Evolutionary conservation across 2,797 vertebrate species (phyloP), one percentile per base, ranked within the genome.

Genomic region (Semaprochilodus insignis): DNA sequence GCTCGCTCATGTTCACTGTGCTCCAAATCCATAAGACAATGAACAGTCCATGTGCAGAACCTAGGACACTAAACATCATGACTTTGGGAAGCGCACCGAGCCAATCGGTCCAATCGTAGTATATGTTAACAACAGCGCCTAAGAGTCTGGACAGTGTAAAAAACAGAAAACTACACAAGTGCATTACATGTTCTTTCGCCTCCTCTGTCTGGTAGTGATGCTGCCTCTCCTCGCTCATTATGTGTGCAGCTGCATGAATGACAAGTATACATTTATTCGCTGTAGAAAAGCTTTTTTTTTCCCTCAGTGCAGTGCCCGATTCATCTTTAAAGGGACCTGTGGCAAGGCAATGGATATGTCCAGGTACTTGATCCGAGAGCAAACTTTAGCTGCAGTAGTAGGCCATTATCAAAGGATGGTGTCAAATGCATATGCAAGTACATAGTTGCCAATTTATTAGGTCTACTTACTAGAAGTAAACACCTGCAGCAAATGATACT

Each of bases 291-390:
- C 57, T 55, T 31, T 11, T 44, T 62, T 63, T 34, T 40, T 40
- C 36, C 23, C 23, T 31, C 57, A 52, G 81, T 75, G 72, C 21
- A 73, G 54, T 74, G 69, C 55, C 55, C 31, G 62, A 72, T 81
- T 73, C 57, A 65, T n/a, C 27, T 77, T 74, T 85, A 72, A 81
- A 79, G 57, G 25, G 34, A 81, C 23, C 76, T 70, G 77, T 60
- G 59, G 57, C 34, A 44, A 73, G 54, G 75, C 25, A 4, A 65
- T 51, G 74, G 23, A 74, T 55, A n/a, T 25, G 71, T 8, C 5
- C 3, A 19, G 5, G 4, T 52, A n/a, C 14, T 72, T 14, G 48
- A 0, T 74, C 19, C 31, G 81, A 66, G 25, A 48, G 60, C 40
- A 34, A 54, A 52, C 60, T 31, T 23, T 4, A 69, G 66, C 44